A percentile compares a stretch with the other conserved stretches of the same genome.
These are phyloP conservation scores for Rhadinocentrus ornatus DNA, from an alignment of 2,797 vertebrate species.

Conservation along the genomic window DNA sequence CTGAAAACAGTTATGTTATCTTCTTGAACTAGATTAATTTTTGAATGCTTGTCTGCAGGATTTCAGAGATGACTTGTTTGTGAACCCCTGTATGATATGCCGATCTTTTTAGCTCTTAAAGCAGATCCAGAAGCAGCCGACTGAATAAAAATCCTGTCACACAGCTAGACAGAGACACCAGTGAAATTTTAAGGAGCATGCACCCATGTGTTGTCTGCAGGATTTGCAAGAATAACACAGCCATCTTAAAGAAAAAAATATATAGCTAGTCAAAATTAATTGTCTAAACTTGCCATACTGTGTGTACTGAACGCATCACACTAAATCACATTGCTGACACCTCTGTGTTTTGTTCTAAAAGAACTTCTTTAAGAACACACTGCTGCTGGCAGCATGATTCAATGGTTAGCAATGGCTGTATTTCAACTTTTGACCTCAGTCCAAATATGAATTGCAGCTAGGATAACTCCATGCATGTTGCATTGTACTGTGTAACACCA, in stretches of 20 bases:
- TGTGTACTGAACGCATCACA: conserved; percentile 10
- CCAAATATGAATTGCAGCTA: neutral
- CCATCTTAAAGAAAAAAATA: neutral
- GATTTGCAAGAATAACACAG: conserved; percentile 17
- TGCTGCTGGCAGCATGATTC: neutral
- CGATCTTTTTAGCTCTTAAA: conserved; percentile 55
- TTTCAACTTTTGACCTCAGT: neutral
- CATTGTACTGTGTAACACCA: neutral
- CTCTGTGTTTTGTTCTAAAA: neutral
- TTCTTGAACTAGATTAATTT: conserved; percentile 66
- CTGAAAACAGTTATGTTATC: conserved; percentile 64
- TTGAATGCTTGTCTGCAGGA: conserved; percentile 59
- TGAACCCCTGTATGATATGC: conserved; percentile 60
- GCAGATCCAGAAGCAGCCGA: conserved; percentile 52
- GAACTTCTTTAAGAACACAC: neutral
- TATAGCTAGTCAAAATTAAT: neutral
- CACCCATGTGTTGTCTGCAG: conserved; percentile 41
- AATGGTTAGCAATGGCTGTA: neutral
- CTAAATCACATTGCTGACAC: neutral
- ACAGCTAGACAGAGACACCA: conserved; percentile 42
- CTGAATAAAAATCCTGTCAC: conserved; percentile 65
- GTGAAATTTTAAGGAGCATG: conserved; percentile 60
- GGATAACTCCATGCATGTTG: no score
- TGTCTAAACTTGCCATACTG: conserved; percentile 40
- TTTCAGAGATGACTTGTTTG: conserved; percentile 72